These are phyloP conservation scores for Calidris pugnax DNA, from an alignment of 2,113 vertebrate genomes.

Conservation along the genomic window DNA sequence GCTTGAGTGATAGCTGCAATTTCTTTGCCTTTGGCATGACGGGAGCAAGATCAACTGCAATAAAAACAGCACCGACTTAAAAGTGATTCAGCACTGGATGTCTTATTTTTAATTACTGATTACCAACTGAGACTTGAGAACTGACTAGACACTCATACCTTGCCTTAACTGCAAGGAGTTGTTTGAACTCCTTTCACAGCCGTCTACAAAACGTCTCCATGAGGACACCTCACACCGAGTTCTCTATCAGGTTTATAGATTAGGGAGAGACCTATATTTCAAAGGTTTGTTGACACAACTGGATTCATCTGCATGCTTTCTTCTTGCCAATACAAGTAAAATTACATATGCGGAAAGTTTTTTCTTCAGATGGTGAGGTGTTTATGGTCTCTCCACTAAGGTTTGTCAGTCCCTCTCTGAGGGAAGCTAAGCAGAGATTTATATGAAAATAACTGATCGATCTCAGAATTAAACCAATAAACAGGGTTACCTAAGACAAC, in stretches of 20 bases:
- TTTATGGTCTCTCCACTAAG: not conserved
- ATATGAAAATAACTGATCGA: not conserved
- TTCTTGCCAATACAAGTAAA: not conserved
- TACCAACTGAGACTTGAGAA: not conserved
- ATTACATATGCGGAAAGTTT: not conserved
- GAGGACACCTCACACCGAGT: rapidly evolving
- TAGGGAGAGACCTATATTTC: not conserved
- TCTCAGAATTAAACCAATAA: not conserved
- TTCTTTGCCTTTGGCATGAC: conserved; percentile 47
- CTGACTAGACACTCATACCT: not conserved
- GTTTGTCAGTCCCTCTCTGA: not conserved
- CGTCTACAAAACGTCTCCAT: rapidly evolving
- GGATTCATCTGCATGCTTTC: not conserved
- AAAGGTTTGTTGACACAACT: not conserved
- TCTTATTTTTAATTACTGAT: not conserved
- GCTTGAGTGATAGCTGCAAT: conserved; percentile 22
- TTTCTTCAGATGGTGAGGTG: not conserved
- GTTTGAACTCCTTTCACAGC: not conserved
- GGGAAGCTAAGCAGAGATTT: not conserved
- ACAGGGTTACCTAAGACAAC: not conserved
- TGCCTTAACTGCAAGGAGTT: not conserved
- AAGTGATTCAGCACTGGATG: conserved; percentile 16
- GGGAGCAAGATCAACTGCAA: not conserved
- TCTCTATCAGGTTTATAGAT: not conserved
- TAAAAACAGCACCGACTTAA: not conserved